Evolutionary conservation across 2,888 invertebrate genomes (phyloP), one percentile per base, ranked within the genome.

Genomic region (Calephelis perditalis): DNA sequence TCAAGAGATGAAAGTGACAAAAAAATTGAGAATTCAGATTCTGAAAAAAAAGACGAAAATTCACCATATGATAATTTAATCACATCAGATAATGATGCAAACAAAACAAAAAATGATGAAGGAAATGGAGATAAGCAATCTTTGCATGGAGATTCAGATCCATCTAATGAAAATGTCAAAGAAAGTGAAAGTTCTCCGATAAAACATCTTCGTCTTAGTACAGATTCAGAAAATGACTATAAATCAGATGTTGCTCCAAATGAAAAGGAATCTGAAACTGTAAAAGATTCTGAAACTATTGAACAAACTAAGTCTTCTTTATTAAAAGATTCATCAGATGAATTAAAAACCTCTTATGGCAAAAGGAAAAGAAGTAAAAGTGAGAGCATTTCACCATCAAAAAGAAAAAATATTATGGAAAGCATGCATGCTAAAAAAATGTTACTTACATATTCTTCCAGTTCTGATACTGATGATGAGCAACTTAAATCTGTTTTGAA

Each of bases 401-500:
- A 76, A 70, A 73, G 77, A 64, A 84, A 81, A 68, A 69, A 71
- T 62, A 77, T 78, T 2, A 81, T 76, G 72, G 80, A 84, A 71
- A 82, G 78, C 68, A 79, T 81, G 68, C 71, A 82, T 69, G 86
- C 84, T 35, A 89, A 84, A 65, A 81, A 79, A 74, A 82, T 75
- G 74, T 71, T 85, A 10, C 67, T 86, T 5, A 72, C 72, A 46
- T 77, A 82, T 67, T 82, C 84, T 47, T 83, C 85, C 40, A 84
- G 84, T 69, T 88, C 89, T 7, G 89, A 86, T 55, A 78, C 80
- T 55, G 85, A 84, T 60, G 83, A 85, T 75, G 82, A 85, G 63
- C 67, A 76, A 59, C 65, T 81, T 15, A 74, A 63, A 64, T 70
- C 67, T 70, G 73, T 68, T 9, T 67, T 79, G 7, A 78, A 78